phyloP scores from a whole-genome alignment of 1,140 invertebrate species.

The Nebria ingens region DNA sequence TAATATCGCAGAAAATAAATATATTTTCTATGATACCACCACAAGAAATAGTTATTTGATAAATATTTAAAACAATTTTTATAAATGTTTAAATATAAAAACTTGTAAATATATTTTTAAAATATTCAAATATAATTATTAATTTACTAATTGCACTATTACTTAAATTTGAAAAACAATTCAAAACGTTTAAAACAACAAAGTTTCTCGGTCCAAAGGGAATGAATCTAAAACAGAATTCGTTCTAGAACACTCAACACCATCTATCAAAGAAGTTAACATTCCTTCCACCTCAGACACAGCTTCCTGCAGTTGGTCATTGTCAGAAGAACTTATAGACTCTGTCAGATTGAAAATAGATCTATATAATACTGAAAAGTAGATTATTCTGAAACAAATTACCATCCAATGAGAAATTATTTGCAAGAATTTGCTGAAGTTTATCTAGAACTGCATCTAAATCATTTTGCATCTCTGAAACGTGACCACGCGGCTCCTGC shows the following conservation, averaged over 20 bases:
- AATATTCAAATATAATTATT: too few relatives aligned
- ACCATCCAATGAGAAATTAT: slow-evolving; percentile 48
- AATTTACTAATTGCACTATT: too few relatives aligned
- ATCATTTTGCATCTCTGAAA: slow-evolving; percentile 38
- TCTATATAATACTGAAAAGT: too few relatives aligned
- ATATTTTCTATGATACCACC: too few relatives aligned
- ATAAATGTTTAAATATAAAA: too few relatives aligned
- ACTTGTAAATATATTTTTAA: too few relatives aligned
- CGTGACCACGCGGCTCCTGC: not conserved
- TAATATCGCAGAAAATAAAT: too few relatives aligned
- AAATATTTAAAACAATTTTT: too few relatives aligned
- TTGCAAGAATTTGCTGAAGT: slow-evolving; percentile 46
- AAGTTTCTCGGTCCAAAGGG: not conserved
- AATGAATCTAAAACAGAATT: slow-evolving; percentile 18
- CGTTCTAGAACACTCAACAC: slow-evolving; percentile 32
- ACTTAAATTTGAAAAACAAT: too few relatives aligned
- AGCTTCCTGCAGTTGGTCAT: slow-evolving; percentile 43
- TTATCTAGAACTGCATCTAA: slow-evolving; percentile 46
- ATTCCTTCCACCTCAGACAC: slow-evolving; percentile 49
- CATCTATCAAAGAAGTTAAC: slow-evolving; percentile 42
- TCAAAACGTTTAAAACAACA: slow-evolving; percentile 1
- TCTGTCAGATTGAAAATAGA: too few relatives aligned
- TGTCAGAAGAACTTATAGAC: slow-evolving; percentile 40
- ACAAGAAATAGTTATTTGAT: too few relatives aligned
- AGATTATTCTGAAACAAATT: slow-evolving; percentile 13